Conservation (phyloP, 2,113 vertebrate genomes). For the Carassius carassius region DNA sequence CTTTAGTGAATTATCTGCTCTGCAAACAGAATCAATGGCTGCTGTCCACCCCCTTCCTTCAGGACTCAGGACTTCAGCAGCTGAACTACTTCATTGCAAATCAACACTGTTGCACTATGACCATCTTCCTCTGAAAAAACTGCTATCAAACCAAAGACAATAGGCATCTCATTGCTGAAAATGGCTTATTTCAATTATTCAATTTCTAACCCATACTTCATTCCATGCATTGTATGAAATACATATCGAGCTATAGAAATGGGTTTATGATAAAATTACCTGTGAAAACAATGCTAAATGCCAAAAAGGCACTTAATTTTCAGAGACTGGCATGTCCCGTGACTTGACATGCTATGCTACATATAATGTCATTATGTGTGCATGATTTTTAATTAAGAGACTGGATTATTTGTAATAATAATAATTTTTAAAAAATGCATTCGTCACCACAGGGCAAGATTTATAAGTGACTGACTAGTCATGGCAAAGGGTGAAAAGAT, state of each 20-base stretch:
- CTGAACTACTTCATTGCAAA: slow-evolving; percentile 1
- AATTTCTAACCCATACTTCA: neutral
- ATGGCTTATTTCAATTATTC: neutral
- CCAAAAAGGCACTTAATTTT: neutral
- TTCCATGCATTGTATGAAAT: neutral
- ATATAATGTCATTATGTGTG: neutral
- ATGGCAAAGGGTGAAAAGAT: neutral
- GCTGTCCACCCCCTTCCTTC: neutral
- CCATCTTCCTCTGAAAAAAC: neutral
- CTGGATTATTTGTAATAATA: no score
- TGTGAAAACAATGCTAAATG: neutral
- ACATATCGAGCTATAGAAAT: neutral
- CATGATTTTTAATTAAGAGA: neutral
- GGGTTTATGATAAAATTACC: neutral
- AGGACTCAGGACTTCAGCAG: neutral
- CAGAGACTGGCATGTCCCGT: neutral
- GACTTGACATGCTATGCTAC: neutral
- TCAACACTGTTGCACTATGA: neutral
- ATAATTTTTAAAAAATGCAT: neutral
- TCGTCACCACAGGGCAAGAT: neutral
- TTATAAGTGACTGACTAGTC: neutral
- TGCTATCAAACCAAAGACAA: neutral
- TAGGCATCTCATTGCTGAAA: neutral
- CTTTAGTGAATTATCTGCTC: slow-evolving; percentile 1
- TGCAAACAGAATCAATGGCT: neutral